A percentile compares a stretch with the other conserved stretches of the same genome.
Evolutionary conservation across 2,888 invertebrate genomes (phyloP).

Genomic region (Cheilosia variabilis): DNA sequence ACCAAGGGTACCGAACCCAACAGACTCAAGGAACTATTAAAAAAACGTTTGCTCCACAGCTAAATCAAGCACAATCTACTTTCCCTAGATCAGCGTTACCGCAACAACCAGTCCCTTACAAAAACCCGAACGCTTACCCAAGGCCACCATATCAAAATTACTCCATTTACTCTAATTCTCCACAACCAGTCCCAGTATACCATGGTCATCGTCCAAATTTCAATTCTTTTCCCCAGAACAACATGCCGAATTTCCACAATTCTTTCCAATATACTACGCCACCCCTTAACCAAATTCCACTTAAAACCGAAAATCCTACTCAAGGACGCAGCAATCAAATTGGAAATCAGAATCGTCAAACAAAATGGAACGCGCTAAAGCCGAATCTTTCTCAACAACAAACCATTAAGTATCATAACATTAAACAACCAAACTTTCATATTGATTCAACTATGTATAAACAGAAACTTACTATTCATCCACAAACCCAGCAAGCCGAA

Average conservation of each 20-base stretch:
- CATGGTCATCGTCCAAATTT: background rate
- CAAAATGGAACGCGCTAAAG: background rate
- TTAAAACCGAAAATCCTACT: background rate
- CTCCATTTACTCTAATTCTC: too few relatives aligned
- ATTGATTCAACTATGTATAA: background rate
- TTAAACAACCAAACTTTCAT: too few relatives aligned
- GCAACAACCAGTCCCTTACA: too few relatives aligned
- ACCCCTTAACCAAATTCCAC: background rate
- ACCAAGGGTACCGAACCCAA: background rate
- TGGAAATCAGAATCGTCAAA: constrained; percentile 9
- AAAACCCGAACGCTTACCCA: too few relatives aligned
- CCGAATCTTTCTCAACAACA: too few relatives aligned
- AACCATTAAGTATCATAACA: too few relatives aligned
- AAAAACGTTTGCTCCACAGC: constrained; percentile 1
- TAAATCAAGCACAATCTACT: background rate
- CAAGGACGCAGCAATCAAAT: constrained; percentile 16
- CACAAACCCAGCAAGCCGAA: too few relatives aligned
- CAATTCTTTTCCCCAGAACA: background rate
- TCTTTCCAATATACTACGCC: background rate
- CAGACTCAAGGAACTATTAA: background rate
- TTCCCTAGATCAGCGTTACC: background rate
- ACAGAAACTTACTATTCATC: background rate
- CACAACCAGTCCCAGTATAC: background rate
- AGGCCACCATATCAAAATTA: too few relatives aligned
- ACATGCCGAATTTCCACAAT: background rate